Percentiles rank a stretch among this genome's conserved stretches.
Conservation (phyloP, 2,113 vertebrate species). For the Nestor notabilis region DNA sequence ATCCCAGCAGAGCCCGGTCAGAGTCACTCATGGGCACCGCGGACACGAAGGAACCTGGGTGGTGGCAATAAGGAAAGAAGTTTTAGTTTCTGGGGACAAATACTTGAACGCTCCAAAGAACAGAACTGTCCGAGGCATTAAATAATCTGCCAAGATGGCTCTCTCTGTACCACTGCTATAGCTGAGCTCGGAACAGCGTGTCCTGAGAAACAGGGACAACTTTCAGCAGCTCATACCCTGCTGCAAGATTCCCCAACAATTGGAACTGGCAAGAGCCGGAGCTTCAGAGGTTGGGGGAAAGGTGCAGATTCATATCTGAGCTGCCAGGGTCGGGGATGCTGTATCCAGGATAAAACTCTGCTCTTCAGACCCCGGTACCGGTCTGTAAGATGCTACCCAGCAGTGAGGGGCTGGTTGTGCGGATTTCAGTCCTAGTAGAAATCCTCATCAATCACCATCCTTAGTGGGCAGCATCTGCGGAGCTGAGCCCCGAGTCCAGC, state of each 20-base stretch:
- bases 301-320: not conserved
- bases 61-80: not conserved
- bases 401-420: not conserved
- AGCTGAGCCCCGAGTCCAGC: not conserved
- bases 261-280: not conserved
- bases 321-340: not conserved
- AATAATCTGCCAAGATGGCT: not conserved
- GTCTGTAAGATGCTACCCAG: not conserved
- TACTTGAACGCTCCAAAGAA: not conserved
- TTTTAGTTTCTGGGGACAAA: not conserved
- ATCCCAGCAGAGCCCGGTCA: not conserved
- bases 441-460: not conserved
- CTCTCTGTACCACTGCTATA: not conserved
- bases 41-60: fast-evolving
- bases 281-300: not conserved
- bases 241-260: not conserved
- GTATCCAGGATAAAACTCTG: not conserved
- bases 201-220: not conserved
- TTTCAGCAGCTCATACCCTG: not conserved
- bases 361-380: not conserved
- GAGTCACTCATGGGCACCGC: not conserved
- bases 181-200: not conserved
- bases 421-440: not conserved
- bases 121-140: not conserved
- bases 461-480: not conserved